Conservation (phyloP, 2,797 vertebrate genomes). For the Sebastes trivittatus region DNA sequence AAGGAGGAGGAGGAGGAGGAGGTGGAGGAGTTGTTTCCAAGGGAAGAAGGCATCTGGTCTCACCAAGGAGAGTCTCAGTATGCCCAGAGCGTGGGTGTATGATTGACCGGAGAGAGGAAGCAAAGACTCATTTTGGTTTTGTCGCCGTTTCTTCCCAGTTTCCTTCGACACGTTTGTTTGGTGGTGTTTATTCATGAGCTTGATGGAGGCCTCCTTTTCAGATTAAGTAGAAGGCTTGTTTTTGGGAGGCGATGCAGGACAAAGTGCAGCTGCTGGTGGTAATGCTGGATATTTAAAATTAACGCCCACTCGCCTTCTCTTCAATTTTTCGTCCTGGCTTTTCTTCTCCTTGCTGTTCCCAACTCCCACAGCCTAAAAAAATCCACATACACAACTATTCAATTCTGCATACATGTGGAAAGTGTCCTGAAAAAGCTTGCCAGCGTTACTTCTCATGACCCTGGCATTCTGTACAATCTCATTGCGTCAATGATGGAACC, state of each 20-base stretch:
- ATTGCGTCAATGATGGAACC: constrained; percentile 26
- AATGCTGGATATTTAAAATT: constrained; percentile 48
- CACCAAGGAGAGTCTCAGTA: constrained; percentile 43
- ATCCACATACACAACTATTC: background rate
- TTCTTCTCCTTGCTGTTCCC: constrained; percentile 6
- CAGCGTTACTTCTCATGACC: background rate
- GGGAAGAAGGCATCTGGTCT: constrained; percentile 66
- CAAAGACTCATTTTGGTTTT: constrained; percentile 39
- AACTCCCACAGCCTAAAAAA: constrained; percentile 8
- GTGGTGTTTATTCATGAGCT: constrained; percentile 59
- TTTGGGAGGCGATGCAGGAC: constrained; percentile 43
- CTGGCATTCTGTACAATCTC: background rate
- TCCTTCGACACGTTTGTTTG: constrained; percentile 43
- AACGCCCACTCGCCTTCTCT: constrained; percentile 25
- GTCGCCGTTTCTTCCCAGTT: constrained; percentile 35
- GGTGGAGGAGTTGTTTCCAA: constrained; percentile 14
- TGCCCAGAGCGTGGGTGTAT: constrained; percentile 51
- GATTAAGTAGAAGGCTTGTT: constrained; percentile 38
- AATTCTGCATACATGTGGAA: constrained; percentile 16
- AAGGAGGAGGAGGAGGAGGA: background rate
- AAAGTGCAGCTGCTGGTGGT: constrained; percentile 62
- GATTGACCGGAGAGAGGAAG: constrained; percentile 54
- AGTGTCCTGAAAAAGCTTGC: background rate
- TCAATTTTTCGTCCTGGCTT: constrained; percentile 10
- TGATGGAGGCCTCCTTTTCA: constrained; percentile 57